A percentile compares a stretch with the other conserved stretches of the same genome.
Evolutionary conservation across 2,113 vertebrate genomes (phyloP).

Genomic region (Campylomormyrus tamandua): DNA sequence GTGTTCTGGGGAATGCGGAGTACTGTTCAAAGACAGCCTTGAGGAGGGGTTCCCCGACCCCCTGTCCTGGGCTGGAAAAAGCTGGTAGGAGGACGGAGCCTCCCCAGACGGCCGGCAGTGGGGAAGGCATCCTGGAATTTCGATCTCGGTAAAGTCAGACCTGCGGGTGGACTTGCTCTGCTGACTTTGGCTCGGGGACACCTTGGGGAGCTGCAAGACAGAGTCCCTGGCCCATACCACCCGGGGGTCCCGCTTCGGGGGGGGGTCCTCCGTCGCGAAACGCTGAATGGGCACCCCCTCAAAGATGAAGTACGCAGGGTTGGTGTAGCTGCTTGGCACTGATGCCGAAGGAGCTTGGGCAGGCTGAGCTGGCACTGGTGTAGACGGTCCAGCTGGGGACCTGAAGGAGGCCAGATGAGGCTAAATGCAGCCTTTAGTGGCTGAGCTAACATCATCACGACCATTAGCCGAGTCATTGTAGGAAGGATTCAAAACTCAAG

Average conservation of each 20-base stretch:
- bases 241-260: constrained; percentile 40
- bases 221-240: constrained; percentile 55
- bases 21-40: constrained; percentile 18
- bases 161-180: constrained; percentile 47
- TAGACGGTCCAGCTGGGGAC: constrained; percentile 17
- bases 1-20: constrained; percentile 44
- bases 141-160: constrained; percentile 69
- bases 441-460: background rate
- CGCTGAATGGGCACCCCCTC: constrained; percentile 59
- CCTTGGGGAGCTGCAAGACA: constrained; percentile 60
- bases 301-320: constrained; percentile 80
- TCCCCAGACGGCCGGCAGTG: constrained; percentile 41
- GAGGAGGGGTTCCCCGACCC: constrained; percentile 38
- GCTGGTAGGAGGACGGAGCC: constrained; percentile 58
- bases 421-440: background rate
- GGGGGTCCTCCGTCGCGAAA: constrained; percentile 35
- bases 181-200: constrained; percentile 39
- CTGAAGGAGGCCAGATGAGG: constrained; percentile 40
- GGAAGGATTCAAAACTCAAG: background rate
- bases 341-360: constrained; percentile 45
- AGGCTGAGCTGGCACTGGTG: background rate
- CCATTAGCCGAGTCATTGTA: background rate
- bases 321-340: constrained; percentile 66
- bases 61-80: constrained; percentile 56
- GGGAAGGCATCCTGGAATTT: constrained; percentile 58